These are phyloP conservation scores for Sinocyclocheilus maitianheensis DNA, from an alignment of 2,113 vertebrate genomes.

Conservation along the genomic window DNA sequence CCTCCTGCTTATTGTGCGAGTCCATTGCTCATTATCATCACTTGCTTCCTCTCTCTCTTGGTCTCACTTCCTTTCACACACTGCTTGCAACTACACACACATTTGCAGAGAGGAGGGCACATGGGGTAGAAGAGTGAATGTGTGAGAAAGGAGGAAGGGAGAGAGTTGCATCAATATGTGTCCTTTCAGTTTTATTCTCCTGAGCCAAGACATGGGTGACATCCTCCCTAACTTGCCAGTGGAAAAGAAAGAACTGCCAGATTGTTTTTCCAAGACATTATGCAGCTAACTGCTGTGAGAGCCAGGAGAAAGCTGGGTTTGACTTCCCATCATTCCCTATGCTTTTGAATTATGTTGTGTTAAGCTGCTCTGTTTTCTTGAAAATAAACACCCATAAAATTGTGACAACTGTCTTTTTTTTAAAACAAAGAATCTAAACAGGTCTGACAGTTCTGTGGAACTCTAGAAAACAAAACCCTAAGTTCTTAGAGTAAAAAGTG, in stretches of 20 bases:
- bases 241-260: conserved; percentile 38
- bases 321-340: conserved; percentile 15
- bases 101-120: not conserved
- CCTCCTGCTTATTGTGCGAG: not conserved
- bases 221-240: conserved; percentile 31
- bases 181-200: conserved; percentile 33
- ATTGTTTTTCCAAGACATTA: conserved; percentile 8
- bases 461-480: not conserved
- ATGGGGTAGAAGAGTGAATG: conserved; percentile 20
- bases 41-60: conserved; percentile 12
- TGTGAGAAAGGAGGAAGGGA: not conserved
- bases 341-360: conserved; percentile 44
- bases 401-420: conserved; percentile 28
- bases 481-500: conserved; percentile 16
- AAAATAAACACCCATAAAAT: conserved; percentile 7
- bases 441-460: conserved; percentile 17
- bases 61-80: conserved; percentile 23
- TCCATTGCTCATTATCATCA: conserved; percentile 34
- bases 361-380: conserved; percentile 34
- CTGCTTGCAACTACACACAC: not conserved
- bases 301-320: conserved; percentile 22
- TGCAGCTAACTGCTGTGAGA: conserved; percentile 10
- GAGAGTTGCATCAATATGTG: conserved; percentile 33
- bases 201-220: conserved; percentile 40
- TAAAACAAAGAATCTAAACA: not conserved